Percentiles rank a stretch among this genome's conserved stretches.
These are phyloP conservation scores for Ptychoptera contaminata DNA, from an alignment of 2,888 invertebrate species.

Conservation along the genomic window DNA sequence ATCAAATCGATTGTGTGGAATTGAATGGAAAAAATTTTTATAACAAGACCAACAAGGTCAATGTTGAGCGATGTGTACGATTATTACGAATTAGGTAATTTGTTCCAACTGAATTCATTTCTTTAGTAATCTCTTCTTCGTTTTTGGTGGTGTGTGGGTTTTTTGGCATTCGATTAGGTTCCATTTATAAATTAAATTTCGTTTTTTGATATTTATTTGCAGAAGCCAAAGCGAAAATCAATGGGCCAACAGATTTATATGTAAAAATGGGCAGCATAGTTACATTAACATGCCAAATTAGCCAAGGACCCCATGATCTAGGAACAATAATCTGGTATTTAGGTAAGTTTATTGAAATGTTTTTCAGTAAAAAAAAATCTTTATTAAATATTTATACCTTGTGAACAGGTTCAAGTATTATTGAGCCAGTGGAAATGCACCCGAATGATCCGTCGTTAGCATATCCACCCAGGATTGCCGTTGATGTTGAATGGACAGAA, in stretches of 20 bases:
- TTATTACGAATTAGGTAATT: too few relatives aligned
- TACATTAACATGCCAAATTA: slow-evolving; percentile 51
- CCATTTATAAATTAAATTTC: too few relatives aligned
- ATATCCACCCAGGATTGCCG: slow-evolving; percentile 24
- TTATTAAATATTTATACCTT: neutral
- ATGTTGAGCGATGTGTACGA: too few relatives aligned
- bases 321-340: slow-evolving; percentile 58
- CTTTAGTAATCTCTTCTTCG: too few relatives aligned
- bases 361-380: slow-evolving; percentile 1
- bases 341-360: slow-evolving; percentile 26
- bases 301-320: slow-evolving; percentile 52
- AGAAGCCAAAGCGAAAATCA: slow-evolving; percentile 52
- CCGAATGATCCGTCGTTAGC: slow-evolving; percentile 10
- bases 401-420: slow-evolving; percentile 6
- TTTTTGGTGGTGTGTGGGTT: too few relatives aligned
- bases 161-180: too few relatives aligned
- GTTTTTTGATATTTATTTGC: slow-evolving; percentile 13
- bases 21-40: too few relatives aligned
- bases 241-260: slow-evolving; percentile 49
- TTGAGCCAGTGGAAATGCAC: slow-evolving; percentile 9
- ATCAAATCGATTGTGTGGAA: too few relatives aligned
- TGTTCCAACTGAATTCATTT: too few relatives aligned
- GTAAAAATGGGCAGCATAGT: slow-evolving; percentile 59
- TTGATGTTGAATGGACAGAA: slow-evolving; percentile 58
- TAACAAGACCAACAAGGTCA: too few relatives aligned